phyloP scores from a whole-genome alignment of 92 coral and sea anemone species.

The Ricordea florida region DNA sequence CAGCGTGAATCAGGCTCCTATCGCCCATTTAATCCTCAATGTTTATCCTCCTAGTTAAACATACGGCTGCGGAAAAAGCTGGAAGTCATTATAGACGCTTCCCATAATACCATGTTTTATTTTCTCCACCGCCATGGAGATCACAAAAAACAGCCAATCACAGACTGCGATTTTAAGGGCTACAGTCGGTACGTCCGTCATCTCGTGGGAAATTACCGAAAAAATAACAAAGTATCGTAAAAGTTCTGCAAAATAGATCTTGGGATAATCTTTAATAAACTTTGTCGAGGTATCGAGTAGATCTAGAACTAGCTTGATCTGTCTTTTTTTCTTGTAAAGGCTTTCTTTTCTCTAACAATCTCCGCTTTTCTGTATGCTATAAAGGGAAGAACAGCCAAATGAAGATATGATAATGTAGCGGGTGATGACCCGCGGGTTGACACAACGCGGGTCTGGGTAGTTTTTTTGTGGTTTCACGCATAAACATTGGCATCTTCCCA shows the following conservation, averaged over 20 bases:
- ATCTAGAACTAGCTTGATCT: too few relatives aligned
- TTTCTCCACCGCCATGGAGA: constrained; percentile 71
- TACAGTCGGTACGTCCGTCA: background rate
- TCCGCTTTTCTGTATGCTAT: too few relatives aligned
- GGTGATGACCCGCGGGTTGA: too few relatives aligned
- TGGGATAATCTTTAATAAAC: background rate
- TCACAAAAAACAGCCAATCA: constrained; percentile 95
- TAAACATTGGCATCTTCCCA: too few relatives aligned
- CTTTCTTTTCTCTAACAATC: too few relatives aligned
- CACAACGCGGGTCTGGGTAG: too few relatives aligned
- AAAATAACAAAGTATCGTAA: background rate
- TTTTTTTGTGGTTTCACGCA: too few relatives aligned
- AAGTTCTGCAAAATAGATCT: background rate
- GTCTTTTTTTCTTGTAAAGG: too few relatives aligned
- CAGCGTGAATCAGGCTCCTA: constrained; percentile 23
- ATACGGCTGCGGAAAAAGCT: background rate
- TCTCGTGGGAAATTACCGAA: background rate
- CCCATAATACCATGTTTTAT: constrained; percentile 52
- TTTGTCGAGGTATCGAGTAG: background rate
- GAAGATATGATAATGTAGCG: too few relatives aligned
- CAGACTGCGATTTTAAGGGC: background rate
- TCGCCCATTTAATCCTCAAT: background rate
- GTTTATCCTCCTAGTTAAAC: background rate
- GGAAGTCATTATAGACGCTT: background rate
- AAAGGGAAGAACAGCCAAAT: too few relatives aligned